phyloP scores from a whole-genome alignment of 2,797 vertebrate genomes.

The Takifugu rubripes region DNA sequence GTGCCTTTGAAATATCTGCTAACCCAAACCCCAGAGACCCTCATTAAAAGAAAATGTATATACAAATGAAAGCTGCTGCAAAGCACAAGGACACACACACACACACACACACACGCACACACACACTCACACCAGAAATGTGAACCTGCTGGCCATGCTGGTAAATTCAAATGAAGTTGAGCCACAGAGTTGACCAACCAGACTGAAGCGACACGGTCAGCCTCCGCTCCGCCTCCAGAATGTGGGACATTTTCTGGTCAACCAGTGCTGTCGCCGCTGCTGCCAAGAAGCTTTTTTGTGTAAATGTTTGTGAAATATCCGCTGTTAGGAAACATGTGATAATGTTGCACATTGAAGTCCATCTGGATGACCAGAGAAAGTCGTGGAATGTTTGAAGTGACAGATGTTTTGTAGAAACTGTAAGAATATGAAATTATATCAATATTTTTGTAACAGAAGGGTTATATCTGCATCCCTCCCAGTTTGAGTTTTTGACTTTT shows the following conservation, averaged over 20 bases:
- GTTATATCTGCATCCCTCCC: constrained; percentile 39
- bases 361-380: constrained; percentile 54
- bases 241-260: too few relatives aligned
- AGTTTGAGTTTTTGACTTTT: constrained; percentile 46
- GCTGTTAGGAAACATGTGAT: constrained; percentile 41
- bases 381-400: constrained; percentile 52
- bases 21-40: constrained; percentile 39
- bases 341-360: constrained; percentile 63
- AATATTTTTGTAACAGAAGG: constrained; percentile 79
- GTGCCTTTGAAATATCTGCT: constrained; percentile 33
- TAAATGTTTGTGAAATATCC: constrained; percentile 19
- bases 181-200: constrained; percentile 27
- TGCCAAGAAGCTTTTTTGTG: constrained; percentile 36
- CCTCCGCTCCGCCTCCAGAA: constrained; percentile 22
- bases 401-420: constrained; percentile 76
- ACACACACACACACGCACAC: not conserved
- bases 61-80: constrained; percentile 41
- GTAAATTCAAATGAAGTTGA: constrained; percentile 65
- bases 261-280: too few relatives aligned
- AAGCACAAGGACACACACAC: constrained; percentile 19
- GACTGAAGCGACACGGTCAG: constrained; percentile 41
- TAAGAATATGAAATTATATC: constrained; percentile 71
- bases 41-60: constrained; percentile 31
- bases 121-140: constrained; percentile 28
- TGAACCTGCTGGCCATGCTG: constrained; percentile 50